Percentiles rank a stretch among this genome's conserved stretches.
phyloP scores from a whole-genome alignment of 2,888 invertebrate species.

The Megalurothrips usitatus region DNA sequence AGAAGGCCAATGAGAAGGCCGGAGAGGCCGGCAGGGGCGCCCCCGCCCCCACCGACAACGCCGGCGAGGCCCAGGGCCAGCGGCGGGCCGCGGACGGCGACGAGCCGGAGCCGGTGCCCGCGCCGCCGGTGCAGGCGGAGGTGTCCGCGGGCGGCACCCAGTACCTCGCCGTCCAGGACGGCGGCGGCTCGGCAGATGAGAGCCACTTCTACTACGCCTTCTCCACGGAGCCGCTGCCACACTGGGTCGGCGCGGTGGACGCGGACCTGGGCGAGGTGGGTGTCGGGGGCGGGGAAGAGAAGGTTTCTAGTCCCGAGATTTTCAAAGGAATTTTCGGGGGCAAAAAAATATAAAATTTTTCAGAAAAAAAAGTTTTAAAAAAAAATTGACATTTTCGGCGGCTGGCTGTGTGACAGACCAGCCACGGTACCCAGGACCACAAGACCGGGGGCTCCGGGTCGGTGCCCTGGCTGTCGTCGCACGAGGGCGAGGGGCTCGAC shows the following conservation, averaged over 20 bases:
- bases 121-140: constrained; percentile 12
- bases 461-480: constrained; percentile 5
- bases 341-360: too few relatives aligned
- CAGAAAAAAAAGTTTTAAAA: too few relatives aligned
- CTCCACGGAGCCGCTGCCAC: neutral
- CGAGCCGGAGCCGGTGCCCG: neutral
- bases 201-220: neutral
- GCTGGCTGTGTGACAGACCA: too few relatives aligned
- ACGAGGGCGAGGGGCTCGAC: constrained; percentile 7
- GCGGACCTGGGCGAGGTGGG: neutral
- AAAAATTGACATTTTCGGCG: too few relatives aligned
- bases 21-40: neutral
- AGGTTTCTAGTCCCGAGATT: too few relatives aligned
- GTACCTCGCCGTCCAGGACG: neutral
- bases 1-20: neutral
- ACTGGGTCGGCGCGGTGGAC: neutral
- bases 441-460: neutral
- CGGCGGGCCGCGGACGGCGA: neutral
- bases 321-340: too few relatives aligned
- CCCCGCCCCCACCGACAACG: neutral
- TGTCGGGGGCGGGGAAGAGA: too few relatives aligned
- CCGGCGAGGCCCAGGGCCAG: neutral
- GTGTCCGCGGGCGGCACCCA: constrained; percentile 8
- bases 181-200: neutral
- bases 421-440: too few relatives aligned